A percentile compares a stretch with the other conserved stretches of the same genome.
These are phyloP conservation scores for Trachelus troglodyta DNA, from an alignment of 2,888 invertebrate species.

Conservation along the genomic window DNA sequence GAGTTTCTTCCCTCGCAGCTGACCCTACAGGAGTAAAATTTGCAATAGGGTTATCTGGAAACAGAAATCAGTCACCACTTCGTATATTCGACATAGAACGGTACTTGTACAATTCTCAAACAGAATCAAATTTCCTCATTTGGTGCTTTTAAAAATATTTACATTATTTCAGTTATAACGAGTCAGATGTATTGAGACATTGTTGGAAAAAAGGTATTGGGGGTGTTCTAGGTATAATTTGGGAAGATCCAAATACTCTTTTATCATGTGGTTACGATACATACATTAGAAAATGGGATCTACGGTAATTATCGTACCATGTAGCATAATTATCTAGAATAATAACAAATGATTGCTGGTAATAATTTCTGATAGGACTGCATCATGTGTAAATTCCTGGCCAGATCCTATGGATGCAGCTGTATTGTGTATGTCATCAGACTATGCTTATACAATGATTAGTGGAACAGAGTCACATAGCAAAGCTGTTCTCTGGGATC, in stretches of 20 bases:
- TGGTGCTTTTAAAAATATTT: neutral
- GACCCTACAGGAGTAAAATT: slow-evolving; percentile 59
- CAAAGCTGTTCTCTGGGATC: slow-evolving; percentile 77
- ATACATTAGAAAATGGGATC: slow-evolving; percentile 74
- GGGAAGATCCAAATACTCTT: slow-evolving; percentile 71
- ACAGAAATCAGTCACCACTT: slow-evolving; percentile 61
- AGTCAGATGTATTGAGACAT: slow-evolving; percentile 36
- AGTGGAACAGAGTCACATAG: slow-evolving; percentile 75
- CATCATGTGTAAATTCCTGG: slow-evolving; percentile 71
- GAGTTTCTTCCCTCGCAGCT: slow-evolving; percentile 67
- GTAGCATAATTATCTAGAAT: slow-evolving; percentile 1
- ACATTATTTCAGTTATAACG: slow-evolving; percentile 39
- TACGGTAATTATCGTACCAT: slow-evolving; percentile 52
- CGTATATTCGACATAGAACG: slow-evolving; percentile 68
- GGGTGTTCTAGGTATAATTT: slow-evolving; percentile 72
- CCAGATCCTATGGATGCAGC: slow-evolving; percentile 75
- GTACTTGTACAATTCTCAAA: slow-evolving; percentile 50
- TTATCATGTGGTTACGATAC: slow-evolving; percentile 78
- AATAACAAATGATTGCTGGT: neutral
- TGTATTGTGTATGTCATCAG: slow-evolving; percentile 75
- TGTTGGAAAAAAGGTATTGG: slow-evolving; percentile 68
- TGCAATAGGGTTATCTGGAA: slow-evolving; percentile 69
- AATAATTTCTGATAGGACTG: slow-evolving; percentile 59
- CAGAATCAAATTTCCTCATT: neutral
- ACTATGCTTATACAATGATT: slow-evolving; percentile 72